Conservation (phyloP, 1,140 invertebrate genomes). For the Papilio xuthus region DNA sequence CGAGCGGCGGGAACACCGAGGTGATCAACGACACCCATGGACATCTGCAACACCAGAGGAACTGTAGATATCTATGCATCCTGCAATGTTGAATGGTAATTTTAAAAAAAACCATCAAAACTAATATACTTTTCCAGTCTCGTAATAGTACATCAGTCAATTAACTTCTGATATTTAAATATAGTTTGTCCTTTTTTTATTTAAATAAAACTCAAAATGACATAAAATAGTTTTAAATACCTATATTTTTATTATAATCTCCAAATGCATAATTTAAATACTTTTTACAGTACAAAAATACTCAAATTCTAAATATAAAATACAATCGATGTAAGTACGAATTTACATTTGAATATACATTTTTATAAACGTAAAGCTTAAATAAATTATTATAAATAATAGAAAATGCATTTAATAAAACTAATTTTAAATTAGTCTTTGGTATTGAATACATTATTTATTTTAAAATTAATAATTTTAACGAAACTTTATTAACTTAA, state of each 20-base stretch:
- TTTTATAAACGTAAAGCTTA: constrained; percentile 15
- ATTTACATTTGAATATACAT: not conserved
- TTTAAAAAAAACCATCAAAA: no score
- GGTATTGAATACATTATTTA: constrained; percentile 21
- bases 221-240: constrained; percentile 43
- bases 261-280: constrained; percentile 39
- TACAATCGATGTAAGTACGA: constrained; percentile 25
- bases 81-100: no score
- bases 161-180: no score
- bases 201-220: constrained; percentile 35
- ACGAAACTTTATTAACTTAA: constrained; percentile 32
- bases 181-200: no score
- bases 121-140: no score
- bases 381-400: constrained; percentile 16
- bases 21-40: no score
- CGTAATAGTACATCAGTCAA: no score
- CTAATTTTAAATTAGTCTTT: constrained; percentile 31
- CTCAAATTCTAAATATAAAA: constrained; percentile 41
- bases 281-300: constrained; percentile 58
- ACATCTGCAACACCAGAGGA: no score
- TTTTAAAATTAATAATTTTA: constrained; percentile 31
- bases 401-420: constrained; percentile 7
- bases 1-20: no score
- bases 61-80: no score
- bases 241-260: constrained; percentile 46